These are phyloP conservation scores for Illadopsis cleaveri DNA, from an alignment of 2,113 vertebrate species.

Conservation along the genomic window DNA sequence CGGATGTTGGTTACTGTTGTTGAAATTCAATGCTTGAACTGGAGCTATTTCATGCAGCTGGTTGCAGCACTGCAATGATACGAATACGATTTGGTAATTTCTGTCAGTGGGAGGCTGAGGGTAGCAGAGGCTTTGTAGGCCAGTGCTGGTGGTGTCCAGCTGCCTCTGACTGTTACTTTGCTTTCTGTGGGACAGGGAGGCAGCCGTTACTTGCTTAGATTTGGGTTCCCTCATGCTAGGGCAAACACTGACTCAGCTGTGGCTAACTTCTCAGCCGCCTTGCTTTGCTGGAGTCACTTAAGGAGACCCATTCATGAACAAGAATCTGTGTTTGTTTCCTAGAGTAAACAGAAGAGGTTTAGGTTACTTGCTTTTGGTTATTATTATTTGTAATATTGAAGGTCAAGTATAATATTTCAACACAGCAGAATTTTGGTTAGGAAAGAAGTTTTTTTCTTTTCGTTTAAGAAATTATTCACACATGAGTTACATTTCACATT, in stretches of 20 bases:
- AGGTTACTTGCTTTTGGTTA: constrained; percentile 6
- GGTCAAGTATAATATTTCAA: background rate
- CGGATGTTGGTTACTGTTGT: background rate
- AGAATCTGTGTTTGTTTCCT: constrained; percentile 2
- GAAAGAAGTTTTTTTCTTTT: background rate
- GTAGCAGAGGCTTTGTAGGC: background rate
- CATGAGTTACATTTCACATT: background rate
- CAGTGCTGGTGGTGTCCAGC: background rate
- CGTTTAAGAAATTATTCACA: background rate
- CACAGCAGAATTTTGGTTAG: background rate
- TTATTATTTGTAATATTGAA: background rate
- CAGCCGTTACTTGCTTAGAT: background rate
- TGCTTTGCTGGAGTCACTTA: background rate
- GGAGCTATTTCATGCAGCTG: background rate
- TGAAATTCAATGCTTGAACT: background rate
- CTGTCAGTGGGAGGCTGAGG: background rate
- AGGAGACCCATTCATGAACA: background rate
- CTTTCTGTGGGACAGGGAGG: background rate
- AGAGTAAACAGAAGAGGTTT: background rate
- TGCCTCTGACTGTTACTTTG: background rate
- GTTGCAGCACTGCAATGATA: background rate
- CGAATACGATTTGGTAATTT: background rate
- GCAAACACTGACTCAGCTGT: background rate
- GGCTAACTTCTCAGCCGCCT: background rate
- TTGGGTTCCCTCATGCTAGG: background rate